Conservation (phyloP, 2,113 vertebrate species). For the Mellivora capensis region DNA sequence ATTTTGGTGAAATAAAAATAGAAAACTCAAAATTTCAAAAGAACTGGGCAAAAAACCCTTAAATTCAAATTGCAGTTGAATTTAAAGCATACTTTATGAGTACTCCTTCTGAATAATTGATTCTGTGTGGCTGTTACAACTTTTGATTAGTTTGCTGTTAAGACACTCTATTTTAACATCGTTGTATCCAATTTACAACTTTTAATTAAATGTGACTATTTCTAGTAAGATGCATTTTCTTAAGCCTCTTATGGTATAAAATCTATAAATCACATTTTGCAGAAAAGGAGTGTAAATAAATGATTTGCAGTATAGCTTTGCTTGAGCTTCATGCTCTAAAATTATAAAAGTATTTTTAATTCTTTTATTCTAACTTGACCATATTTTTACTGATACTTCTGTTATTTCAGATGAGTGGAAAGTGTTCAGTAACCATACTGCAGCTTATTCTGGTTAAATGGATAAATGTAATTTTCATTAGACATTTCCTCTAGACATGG, state of each 20-base stretch:
- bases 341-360: neutral
- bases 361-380: neutral
- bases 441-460: neutral
- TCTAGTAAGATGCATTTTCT: neutral
- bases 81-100: neutral
- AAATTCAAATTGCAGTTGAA: neutral
- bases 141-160: neutral
- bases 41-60: neutral
- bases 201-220: constrained; percentile 14
- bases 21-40: neutral
- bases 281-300: neutral
- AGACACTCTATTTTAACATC: neutral
- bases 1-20: neutral
- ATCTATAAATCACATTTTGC: neutral
- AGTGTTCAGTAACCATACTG: neutral
- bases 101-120: neutral
- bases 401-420: neutral
- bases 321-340: neutral
- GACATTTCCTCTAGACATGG: constrained; percentile 61
- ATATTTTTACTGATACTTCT: neutral
- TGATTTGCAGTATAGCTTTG: neutral
- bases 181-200: neutral
- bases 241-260: neutral
- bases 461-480: neutral
- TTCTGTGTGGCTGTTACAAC: neutral